Evolutionary conservation across 2,113 vertebrate genomes (phyloP), one percentile per base, ranked within the genome.

Genomic region (Brienomyrus longianalis): DNA sequence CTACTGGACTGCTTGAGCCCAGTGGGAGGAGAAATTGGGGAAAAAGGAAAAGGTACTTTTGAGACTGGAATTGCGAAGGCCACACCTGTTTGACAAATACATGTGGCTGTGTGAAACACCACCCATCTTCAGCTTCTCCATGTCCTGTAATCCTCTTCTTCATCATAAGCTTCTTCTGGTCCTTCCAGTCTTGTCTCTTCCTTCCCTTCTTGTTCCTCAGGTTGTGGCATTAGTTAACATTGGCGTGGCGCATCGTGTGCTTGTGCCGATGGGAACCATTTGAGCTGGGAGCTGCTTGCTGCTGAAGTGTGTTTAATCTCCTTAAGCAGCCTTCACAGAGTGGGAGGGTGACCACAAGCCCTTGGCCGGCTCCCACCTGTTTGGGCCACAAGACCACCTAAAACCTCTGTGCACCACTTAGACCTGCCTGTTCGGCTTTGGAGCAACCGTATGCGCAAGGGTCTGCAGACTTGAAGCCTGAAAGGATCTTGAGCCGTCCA

Each of bases 381-480:
- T 92, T 87, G 92, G 92, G 93, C 92, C 43, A 86, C 89, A 89
- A 84, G 93, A 92, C 94, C 92, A 93, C 93, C 94, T 92, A 93
- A 94, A 93, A 93, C n/a, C 83, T 95, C 92, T 94, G 92, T 90
- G 92, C 93, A 92, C 92, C 91, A 93, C 94, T 94, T 93, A 90
- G 92, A 92, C 92, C 93, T 94, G 93, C 92, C 94, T 94, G 92
- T 93, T 92, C 93, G 92, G 27, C 93, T 91, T 91, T 91, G 94
- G 91, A 93, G n/a, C 95, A 95, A 95, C 95, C 94, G 93, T 95
- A 96, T 90, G 93, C 93, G 92, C 89, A 87, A 92, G 93, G 93
- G 62, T 43, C 56, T 84, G 91, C 90, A 89, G 92, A 91, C 92
- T 88, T 1, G 31, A 80, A 47, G 90, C 90, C 47, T 45, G 90